Percentiles rank a stretch among this genome's conserved stretches.
These are phyloP conservation scores for Halichoerus grypus DNA, from an alignment of 2,113 vertebrate species.

Conservation along the genomic window DNA sequence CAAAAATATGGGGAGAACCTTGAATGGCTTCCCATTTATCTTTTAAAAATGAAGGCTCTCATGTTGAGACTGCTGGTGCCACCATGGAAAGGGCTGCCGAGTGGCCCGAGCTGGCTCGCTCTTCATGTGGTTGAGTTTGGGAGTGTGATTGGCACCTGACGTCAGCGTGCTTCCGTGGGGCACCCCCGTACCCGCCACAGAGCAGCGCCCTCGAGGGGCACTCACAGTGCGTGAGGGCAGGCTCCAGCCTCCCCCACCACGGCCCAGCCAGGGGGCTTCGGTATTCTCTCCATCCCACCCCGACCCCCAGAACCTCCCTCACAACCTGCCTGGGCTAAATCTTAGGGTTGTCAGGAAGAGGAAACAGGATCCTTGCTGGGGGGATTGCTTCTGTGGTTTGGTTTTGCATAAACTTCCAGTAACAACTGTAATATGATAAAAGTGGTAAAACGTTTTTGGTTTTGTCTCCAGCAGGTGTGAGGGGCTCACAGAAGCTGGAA, in stretches of 20 bases:
- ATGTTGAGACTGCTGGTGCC: background rate
- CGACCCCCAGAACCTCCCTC: accelerated
- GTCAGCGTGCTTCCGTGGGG: accelerated
- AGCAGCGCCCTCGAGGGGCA: background rate
- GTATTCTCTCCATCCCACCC: background rate
- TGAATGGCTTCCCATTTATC: background rate
- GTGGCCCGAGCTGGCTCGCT: accelerated
- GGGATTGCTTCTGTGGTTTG: background rate
- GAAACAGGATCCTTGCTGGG: background rate
- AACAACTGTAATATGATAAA: background rate
- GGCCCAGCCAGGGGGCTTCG: accelerated
- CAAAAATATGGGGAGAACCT: background rate
- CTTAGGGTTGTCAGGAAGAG: background rate
- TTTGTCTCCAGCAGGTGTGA: background rate
- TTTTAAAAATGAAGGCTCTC: background rate
- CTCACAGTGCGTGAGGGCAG: accelerated
- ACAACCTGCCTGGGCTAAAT: accelerated
- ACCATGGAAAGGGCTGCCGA: background rate
- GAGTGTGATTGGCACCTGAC: accelerated
- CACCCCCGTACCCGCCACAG: no score
- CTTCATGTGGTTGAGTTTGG: background rate
- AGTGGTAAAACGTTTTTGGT: accelerated
- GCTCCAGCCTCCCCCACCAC: accelerated
- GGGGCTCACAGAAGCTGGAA: background rate
- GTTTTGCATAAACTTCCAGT: background rate